A percentile compares a stretch with the other conserved stretches of the same genome.
phyloP scores from a whole-genome alignment of 2,797 vertebrate genomes.

The Galagoides demidoff region DNA sequence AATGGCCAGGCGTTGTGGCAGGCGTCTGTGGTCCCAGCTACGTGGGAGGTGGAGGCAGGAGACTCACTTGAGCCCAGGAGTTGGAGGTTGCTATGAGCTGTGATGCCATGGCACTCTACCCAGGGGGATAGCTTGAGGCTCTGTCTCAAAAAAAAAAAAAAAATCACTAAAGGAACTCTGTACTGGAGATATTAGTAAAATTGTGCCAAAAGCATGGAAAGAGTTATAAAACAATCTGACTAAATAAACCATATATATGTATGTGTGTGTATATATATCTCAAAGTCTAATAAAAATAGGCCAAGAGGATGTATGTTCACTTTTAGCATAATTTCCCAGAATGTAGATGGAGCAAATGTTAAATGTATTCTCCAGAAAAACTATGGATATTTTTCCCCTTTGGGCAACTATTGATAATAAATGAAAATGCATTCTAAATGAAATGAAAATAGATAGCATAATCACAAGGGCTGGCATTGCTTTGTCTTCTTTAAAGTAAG shows the following conservation, averaged over 20 bases:
- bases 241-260: neutral
- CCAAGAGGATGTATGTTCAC: neutral
- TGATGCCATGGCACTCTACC: too few relatives aligned
- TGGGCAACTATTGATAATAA: neutral
- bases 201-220: neutral
- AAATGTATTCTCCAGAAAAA: conserved; percentile 29
- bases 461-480: neutral
- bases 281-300: conserved; percentile 37
- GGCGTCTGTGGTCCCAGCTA: too few relatives aligned
- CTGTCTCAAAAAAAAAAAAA: too few relatives aligned
- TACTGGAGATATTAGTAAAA: conserved; percentile 16
- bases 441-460: neutral
- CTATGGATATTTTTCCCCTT: neutral
- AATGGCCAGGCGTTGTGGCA: too few relatives aligned
- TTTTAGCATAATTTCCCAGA: conserved; percentile 53
- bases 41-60: too few relatives aligned
- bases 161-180: too few relatives aligned
- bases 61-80: too few relatives aligned
- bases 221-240: neutral
- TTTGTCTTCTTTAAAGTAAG: conserved; percentile 30
- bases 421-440: neutral
- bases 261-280: neutral
- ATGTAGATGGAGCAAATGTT: neutral
- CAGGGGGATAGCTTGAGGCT: too few relatives aligned
- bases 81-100: too few relatives aligned